Evolutionary conservation across 2,797 vertebrate species (phyloP).

Genomic region (Anguilla anguilla): DNA sequence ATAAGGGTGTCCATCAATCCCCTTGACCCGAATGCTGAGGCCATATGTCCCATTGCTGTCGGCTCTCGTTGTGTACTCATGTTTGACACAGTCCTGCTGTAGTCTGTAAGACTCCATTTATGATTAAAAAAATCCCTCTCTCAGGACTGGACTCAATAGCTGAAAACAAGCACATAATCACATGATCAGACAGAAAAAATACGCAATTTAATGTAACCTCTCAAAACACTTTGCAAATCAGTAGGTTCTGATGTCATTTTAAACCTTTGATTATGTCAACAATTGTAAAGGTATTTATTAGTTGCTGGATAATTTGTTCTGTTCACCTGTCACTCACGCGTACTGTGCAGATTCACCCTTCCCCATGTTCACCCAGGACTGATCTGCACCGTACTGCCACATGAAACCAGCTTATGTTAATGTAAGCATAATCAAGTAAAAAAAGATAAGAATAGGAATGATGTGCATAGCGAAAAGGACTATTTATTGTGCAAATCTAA

Average conservation of each 20-base stretch:
- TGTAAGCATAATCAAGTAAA: not conserved
- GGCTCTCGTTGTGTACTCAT: slow-evolving; percentile 62
- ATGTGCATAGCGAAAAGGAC: slow-evolving; percentile 46
- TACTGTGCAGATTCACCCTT: slow-evolving; percentile 1
- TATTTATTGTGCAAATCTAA: slow-evolving; percentile 37
- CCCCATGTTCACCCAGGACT: slow-evolving; percentile 32
- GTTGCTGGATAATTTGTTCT: slow-evolving; percentile 26
- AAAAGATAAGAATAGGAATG: slow-evolving; percentile 33
- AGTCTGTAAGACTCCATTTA: slow-evolving; percentile 87
- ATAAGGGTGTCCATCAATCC: slow-evolving; percentile 96
- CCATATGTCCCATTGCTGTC: slow-evolving; percentile 84
- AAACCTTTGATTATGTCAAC: slow-evolving; percentile 39
- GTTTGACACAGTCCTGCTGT: slow-evolving; percentile 73
- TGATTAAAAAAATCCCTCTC: slow-evolving; percentile 63
- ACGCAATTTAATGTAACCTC: slow-evolving; percentile 38
- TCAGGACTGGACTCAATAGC: slow-evolving; percentile 60
- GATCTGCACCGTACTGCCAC: slow-evolving; percentile 18
- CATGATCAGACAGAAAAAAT: slow-evolving; percentile 54
- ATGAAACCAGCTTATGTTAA: slow-evolving; percentile 1
- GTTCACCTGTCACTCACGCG: slow-evolving; percentile 19
- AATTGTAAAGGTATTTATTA: slow-evolving; percentile 38
- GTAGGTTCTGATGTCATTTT: slow-evolving; percentile 24
- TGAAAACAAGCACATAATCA: slow-evolving; percentile 62
- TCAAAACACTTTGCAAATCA: slow-evolving; percentile 41
- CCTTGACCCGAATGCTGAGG: slow-evolving; percentile 95